These are phyloP conservation scores for Pangasius mekongensis DNA, from an alignment of 2,797 vertebrate species.

Conservation along the genomic window DNA sequence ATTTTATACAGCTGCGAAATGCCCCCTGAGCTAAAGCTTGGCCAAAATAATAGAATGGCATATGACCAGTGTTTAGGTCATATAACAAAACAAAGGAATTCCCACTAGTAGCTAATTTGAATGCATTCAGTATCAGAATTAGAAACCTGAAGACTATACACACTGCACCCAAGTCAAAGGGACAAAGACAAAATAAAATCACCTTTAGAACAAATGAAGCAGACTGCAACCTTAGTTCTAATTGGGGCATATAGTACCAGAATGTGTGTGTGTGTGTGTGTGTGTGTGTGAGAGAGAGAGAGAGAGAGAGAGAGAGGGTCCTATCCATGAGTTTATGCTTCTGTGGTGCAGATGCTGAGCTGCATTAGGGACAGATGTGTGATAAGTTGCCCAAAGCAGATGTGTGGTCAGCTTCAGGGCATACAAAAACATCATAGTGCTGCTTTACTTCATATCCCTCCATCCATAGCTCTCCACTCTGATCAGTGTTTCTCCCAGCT, in stretches of 20 bases:
- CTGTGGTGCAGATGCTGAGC: slow-evolving; percentile 32
- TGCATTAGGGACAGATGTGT: slow-evolving; percentile 30
- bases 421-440: slow-evolving; percentile 12
- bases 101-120: no score
- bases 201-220: no score
- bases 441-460: slow-evolving; percentile 42
- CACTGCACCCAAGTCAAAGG: not conserved
- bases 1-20: not conserved
- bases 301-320: slow-evolving; percentile 7
- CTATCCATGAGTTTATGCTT: slow-evolving; percentile 42
- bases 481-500: slow-evolving; percentile 43
- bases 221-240: no score
- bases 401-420: slow-evolving; percentile 8
- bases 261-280: no score
- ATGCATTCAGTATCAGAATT: not conserved
- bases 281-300: not conserved
- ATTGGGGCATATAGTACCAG: no score
- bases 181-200: not conserved
- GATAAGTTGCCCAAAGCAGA: slow-evolving; percentile 19
- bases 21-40: not conserved
- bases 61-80: not conserved
- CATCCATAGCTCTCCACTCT: not conserved
- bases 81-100: not conserved
- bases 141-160: not conserved
- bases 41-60: not conserved